These are phyloP conservation scores for Rhodinocichla rosea DNA, from an alignment of 2,113 vertebrate genomes.

Conservation along the genomic window DNA sequence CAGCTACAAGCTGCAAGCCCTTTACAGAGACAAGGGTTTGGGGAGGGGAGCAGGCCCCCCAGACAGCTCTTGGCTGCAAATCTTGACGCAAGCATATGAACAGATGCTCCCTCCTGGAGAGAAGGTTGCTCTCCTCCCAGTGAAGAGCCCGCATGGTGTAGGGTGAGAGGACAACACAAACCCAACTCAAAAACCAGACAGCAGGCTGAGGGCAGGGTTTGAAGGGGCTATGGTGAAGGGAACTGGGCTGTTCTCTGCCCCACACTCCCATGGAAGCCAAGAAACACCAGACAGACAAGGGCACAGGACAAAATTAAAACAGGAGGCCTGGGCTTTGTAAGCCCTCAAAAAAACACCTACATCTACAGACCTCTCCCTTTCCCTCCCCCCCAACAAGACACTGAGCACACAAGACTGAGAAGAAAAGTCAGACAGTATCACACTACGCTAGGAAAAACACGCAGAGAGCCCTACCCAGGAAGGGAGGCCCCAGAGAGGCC, in stretches of 20 bases:
- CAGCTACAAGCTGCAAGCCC: neutral
- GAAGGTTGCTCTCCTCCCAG: neutral
- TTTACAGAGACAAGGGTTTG: neutral
- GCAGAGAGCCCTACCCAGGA: neutral
- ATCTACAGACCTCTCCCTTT: conserved; percentile 16
- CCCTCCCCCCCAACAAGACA: neutral
- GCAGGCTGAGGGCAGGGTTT: neutral
- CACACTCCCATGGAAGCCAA: accelerated
- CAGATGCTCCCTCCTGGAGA: neutral
- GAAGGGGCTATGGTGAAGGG: neutral
- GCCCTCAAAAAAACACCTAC: conserved; percentile 17
- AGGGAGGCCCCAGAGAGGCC: neutral
- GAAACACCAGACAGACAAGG: conserved; percentile 6
- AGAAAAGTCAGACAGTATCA: neutral
- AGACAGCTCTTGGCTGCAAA: neutral
- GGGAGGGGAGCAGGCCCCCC: neutral
- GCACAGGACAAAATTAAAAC: conserved; percentile 27
- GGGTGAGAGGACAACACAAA: neutral
- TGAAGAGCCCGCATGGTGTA: neutral
- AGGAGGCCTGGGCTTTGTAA: neutral
- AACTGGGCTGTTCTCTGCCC: neutral
- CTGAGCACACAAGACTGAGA: conserved; percentile 21
- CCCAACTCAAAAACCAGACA: neutral
- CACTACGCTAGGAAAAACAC: neutral
- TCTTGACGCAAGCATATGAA: neutral